Evolutionary conservation across 2,888 invertebrate species (phyloP), one percentile per base, ranked within the genome.

Genomic region (Phragmatobia fuliginosa): DNA sequence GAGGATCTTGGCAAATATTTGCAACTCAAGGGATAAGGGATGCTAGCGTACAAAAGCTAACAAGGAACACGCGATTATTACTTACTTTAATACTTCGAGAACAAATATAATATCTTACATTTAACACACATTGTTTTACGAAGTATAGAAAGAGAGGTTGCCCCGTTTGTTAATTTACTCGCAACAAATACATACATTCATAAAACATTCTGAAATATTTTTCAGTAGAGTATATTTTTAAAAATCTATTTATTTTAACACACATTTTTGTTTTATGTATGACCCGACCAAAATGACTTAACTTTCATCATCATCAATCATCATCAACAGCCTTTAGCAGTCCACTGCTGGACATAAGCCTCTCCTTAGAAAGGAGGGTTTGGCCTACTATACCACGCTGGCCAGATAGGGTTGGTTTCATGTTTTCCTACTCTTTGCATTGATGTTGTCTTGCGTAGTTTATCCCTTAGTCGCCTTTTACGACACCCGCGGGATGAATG

Each of bases 1-100:
- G 84, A 84, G 85, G 83, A 76, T 81, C 81, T 85, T 77, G 58
- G 81, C 83, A 88, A 89, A 90, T 89, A 87, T 90, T 90, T 87
- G 85, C 81, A 66, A 68, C 78, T 71, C 62, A 62, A 74, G 67
- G 80, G 78, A 78, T 84, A 82, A 82, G 83, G 83, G 83, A 85
- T 77, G 81, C 75, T 73, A 75, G 76, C 77, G 83, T 85, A 88
- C 85, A 86, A 85, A 85, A 84, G 83, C 83, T 80, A 83, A 84
- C 79, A 82, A 69, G 76, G 80, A 82, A 82, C 78, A 83, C 78
- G 82, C 81, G 83, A 85, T 87, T 87, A 87, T 87, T 88, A 83
- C 76, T 70, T 75, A 82, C 81, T 84, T 79, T 84, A 84, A 83
- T 81, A 86, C 83, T 81, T 79, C 73, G 76, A 69, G 78, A 83